phyloP scores from a whole-genome alignment of 2,113 vertebrate genomes.

The Phylloscopus trochiloides region DNA sequence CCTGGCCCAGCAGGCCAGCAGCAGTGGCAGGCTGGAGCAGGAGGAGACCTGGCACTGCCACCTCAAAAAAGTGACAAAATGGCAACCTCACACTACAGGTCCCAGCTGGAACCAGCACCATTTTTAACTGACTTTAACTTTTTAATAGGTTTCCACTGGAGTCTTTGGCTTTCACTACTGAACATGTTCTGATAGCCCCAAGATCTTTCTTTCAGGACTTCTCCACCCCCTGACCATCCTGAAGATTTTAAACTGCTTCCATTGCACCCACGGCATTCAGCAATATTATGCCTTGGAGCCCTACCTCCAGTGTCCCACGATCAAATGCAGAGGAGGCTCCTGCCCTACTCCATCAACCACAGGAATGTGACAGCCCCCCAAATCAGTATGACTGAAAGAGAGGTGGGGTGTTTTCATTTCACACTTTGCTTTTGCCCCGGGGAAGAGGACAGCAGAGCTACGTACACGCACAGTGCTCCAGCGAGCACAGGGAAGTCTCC shows the following conservation, averaged over 20 bases:
- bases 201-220: background rate
- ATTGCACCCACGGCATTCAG: background rate
- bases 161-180: background rate
- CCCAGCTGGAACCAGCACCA: background rate
- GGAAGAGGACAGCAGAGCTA: background rate
- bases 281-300: background rate
- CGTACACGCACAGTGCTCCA: constrained; percentile 88
- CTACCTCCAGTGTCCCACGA: background rate
- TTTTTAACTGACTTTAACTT: background rate
- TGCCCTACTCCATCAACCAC: background rate
- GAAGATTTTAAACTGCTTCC: background rate
- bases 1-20: background rate
- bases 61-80: background rate
- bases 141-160: background rate
- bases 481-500: constrained; percentile 87
- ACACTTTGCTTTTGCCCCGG: background rate
- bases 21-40: background rate
- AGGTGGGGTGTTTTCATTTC: background rate
- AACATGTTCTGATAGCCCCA: background rate
- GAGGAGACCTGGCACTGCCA: background rate
- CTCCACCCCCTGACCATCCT: background rate
- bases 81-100: background rate
- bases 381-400: background rate
- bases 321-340: background rate
- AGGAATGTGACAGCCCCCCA: background rate